phyloP scores from a whole-genome alignment of 2,888 invertebrate genomes.

The Spialia ferax region DNA sequence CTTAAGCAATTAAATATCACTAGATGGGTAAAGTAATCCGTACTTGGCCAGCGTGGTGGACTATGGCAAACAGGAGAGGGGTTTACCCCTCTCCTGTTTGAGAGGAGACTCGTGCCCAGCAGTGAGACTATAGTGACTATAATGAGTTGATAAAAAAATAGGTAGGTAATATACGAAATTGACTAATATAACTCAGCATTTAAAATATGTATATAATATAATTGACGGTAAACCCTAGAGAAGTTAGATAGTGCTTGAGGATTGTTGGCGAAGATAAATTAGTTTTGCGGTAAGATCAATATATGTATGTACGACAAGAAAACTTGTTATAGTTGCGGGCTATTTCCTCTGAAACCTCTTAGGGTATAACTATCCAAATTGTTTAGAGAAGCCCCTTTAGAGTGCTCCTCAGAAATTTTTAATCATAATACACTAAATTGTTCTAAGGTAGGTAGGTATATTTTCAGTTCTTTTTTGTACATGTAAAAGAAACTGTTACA shows the following conservation, averaged over 20 bases:
- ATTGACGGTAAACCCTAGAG: background rate
- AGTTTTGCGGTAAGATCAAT: conserved; percentile 27
- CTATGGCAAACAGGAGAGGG: no score
- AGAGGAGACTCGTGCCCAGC: no score
- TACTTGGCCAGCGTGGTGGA: no score
- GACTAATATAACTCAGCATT: background rate
- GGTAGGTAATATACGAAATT: no score
- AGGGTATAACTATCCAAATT: background rate
- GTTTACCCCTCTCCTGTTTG: no score
- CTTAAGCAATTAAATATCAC: background rate
- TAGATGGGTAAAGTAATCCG: background rate
- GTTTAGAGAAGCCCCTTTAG: background rate
- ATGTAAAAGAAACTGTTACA: no score
- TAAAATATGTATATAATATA: background rate
- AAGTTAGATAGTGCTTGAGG: conserved; percentile 3
- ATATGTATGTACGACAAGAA: conserved; percentile 12
- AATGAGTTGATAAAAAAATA: no score
- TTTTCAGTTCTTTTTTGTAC: no score
- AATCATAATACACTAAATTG: no score
- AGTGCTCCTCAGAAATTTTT: background rate
- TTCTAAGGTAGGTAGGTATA: no score
- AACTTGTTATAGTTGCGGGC: conserved; percentile 13
- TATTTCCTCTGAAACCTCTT: background rate
- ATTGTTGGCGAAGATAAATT: conserved; percentile 24
- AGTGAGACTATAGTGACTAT: no score